Evolutionary conservation across 2,888 invertebrate genomes (phyloP).

Genomic region (Agrotis clavis): DNA sequence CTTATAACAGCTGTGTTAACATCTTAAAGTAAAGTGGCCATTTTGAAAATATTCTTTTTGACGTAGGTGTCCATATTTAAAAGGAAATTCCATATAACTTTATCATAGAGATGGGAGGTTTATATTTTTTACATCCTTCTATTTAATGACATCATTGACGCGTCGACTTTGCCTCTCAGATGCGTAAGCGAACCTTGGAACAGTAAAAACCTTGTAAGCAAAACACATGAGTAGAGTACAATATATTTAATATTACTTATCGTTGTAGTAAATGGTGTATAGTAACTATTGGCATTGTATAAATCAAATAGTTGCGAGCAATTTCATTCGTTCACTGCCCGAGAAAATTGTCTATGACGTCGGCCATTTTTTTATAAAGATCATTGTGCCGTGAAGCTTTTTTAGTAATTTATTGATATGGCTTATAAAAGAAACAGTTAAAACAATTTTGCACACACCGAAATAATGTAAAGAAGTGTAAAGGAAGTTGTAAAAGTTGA

Average conservation of each 20-base stretch:
- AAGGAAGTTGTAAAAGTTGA: background rate
- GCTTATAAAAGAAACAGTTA: slow-evolving; percentile 21
- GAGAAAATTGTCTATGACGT: slow-evolving; percentile 77
- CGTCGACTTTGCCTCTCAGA: slow-evolving; percentile 5
- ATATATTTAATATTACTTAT: slow-evolving; percentile 36
- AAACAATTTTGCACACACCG: slow-evolving; percentile 5
- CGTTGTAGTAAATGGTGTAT: slow-evolving; percentile 11
- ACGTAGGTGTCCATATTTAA: background rate
- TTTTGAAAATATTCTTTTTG: slow-evolving; percentile 21
- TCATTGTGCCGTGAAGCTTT: slow-evolving; percentile 58
- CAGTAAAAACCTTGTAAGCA: slow-evolving; percentile 32
- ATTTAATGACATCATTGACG: slow-evolving; percentile 42
- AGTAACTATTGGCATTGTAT: slow-evolving; percentile 28
- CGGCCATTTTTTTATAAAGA: slow-evolving; percentile 61
- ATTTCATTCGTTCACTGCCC: slow-evolving; percentile 76
- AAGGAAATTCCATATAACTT: slow-evolving; percentile 26
- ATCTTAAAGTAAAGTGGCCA: slow-evolving; percentile 21
- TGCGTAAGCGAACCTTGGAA: slow-evolving; percentile 48
- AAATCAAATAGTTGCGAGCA: slow-evolving; percentile 67
- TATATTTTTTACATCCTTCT: slow-evolving; percentile 4
- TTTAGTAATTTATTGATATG: slow-evolving; percentile 47
- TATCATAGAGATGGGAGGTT: background rate
- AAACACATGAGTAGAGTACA: slow-evolving; percentile 29
- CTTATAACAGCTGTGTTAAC: slow-evolving; percentile 56
- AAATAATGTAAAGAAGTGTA: background rate